phyloP scores from a whole-genome alignment of 92 coral and sea anemone species.

The Chrysogorgia sp. region DNA sequence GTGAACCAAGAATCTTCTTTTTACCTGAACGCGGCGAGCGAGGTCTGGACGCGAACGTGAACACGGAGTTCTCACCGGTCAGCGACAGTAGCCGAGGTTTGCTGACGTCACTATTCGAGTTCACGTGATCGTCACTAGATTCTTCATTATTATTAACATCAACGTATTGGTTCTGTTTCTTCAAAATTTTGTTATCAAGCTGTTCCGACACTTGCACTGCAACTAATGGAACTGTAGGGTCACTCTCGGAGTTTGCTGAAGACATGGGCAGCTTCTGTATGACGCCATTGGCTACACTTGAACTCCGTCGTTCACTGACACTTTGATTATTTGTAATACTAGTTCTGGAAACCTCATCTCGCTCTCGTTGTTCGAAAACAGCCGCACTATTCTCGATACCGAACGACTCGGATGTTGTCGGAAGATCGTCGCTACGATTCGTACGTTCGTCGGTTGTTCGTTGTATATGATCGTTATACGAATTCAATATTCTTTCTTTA shows the following conservation, averaged over 20 bases:
- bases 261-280: too few relatives aligned
- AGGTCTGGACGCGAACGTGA: conserved; percentile 92
- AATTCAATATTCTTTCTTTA: not conserved
- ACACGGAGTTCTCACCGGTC: conserved; percentile 56
- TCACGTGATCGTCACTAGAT: not conserved
- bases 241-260: too few relatives aligned
- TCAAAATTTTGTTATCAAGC: not conserved
- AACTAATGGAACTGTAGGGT: not conserved
- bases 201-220: not conserved
- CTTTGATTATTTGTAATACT: not conserved
- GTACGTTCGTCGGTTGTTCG: not conserved
- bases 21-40: conserved; percentile 87
- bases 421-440: not conserved
- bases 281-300: too few relatives aligned
- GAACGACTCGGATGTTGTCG: not conserved
- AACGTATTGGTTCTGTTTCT: not conserved
- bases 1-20: conserved; percentile 53
- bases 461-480: not conserved
- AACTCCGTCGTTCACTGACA: too few relatives aligned
- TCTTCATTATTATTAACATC: conserved; percentile 13
- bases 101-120: too few relatives aligned
- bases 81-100: conserved; percentile 46
- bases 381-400: not conserved
- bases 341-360: not conserved
- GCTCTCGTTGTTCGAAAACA: not conserved